These are phyloP conservation scores for Chorisops tibialis DNA, from an alignment of 2,888 invertebrate species.

Conservation along the genomic window DNA sequence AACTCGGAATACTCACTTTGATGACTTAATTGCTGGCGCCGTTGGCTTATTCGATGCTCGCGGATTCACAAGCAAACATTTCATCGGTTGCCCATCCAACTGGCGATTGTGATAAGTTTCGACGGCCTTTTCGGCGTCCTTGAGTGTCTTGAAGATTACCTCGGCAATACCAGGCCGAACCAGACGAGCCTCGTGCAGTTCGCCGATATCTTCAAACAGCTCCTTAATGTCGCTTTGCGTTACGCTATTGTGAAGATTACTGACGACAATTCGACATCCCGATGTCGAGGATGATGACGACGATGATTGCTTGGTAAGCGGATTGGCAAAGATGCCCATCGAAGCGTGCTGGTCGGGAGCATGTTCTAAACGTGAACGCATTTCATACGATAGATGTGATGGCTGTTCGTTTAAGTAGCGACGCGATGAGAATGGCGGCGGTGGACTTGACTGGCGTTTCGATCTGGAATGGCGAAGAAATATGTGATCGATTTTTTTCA, in stretches of 20 bases:
- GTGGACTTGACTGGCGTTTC: slow-evolving; percentile 37
- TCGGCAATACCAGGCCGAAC: slow-evolving; percentile 87
- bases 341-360: slow-evolving; percentile 48
- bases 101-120: slow-evolving; percentile 91
- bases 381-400: slow-evolving; percentile 48
- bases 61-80: slow-evolving; percentile 79
- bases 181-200: slow-evolving; percentile 76
- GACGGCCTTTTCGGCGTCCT: slow-evolving; percentile 86
- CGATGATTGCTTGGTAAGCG: slow-evolving; percentile 17
- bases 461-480: slow-evolving; percentile 1
- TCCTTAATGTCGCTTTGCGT: slow-evolving; percentile 91
- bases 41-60: slow-evolving; percentile 62
- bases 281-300: slow-evolving; percentile 27
- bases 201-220: slow-evolving; percentile 89
- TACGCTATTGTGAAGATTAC: slow-evolving; percentile 82
- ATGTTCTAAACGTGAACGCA: slow-evolving; percentile 47
- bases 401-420: slow-evolving; percentile 40
- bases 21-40: slow-evolving; percentile 43
- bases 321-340: slow-evolving; percentile 50
- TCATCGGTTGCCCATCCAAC: slow-evolving; percentile 91
- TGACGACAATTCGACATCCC: slow-evolving; percentile 84
- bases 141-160: slow-evolving; percentile 80
- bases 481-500: neutral
- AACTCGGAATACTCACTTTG: slow-evolving; percentile 36
- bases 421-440: slow-evolving; percentile 37